These are phyloP conservation scores for Drosophila silvestris DNA, from an alignment of 2,888 invertebrate genomes.

Conservation along the genomic window DNA sequence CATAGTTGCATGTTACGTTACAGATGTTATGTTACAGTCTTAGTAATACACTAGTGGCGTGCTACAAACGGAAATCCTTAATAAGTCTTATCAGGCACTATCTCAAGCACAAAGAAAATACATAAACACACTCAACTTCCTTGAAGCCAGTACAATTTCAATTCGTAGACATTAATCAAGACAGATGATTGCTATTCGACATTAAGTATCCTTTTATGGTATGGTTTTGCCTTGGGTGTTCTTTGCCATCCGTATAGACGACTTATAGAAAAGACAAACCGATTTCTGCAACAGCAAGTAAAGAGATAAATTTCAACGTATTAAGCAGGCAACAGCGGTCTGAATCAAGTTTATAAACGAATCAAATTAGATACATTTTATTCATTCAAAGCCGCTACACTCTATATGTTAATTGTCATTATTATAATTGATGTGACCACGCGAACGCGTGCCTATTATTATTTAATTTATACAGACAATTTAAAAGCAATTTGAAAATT, in stretches of 20 bases:
- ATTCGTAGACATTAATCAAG: neutral
- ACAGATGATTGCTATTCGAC: neutral
- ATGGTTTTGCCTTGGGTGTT: neutral
- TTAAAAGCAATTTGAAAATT: neutral
- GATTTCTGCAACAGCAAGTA: neutral
- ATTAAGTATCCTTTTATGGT: neutral
- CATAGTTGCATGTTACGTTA: too few species aligned
- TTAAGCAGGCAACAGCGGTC: neutral
- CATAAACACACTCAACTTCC: neutral
- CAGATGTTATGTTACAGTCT: too few species aligned
- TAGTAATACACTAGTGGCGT: too few species aligned
- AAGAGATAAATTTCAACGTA: neutral
- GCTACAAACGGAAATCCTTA: too few species aligned
- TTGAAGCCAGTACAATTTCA: neutral
- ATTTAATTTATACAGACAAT: conserved; percentile 6
- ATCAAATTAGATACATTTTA: neutral
- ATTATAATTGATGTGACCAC: conserved; percentile 6
- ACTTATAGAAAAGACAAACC: neutral
- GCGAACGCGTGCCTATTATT: conserved; percentile 14
- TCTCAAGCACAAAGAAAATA: neutral
- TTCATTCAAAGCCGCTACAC: neutral
- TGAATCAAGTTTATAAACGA: neutral
- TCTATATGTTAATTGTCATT: neutral
- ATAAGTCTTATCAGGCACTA: too few species aligned
- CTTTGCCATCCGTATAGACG: neutral